These are phyloP conservation scores for Harpalus rubripes DNA, from an alignment of 2,888 invertebrate species.

Conservation along the genomic window DNA sequence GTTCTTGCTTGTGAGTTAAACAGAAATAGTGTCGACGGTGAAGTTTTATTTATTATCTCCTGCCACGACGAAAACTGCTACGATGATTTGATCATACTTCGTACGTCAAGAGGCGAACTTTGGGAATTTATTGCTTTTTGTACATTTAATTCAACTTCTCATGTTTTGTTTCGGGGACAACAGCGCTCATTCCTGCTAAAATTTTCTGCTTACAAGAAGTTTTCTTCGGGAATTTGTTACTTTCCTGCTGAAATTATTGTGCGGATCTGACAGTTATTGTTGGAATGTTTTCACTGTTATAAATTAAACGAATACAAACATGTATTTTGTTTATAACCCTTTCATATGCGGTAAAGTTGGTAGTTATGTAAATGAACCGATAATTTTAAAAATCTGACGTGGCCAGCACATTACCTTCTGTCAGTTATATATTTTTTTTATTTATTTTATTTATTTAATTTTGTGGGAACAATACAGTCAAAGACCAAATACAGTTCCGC, in stretches of 20 bases:
- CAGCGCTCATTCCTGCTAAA: slow-evolving; percentile 7
- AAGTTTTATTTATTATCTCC: slow-evolving; percentile 47
- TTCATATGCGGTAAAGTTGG: neutral
- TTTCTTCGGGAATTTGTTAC: slow-evolving; percentile 12
- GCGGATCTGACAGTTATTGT: neutral
- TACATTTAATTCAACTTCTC: slow-evolving; percentile 30
- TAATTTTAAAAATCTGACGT: no score
- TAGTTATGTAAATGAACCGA: neutral
- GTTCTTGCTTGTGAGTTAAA: slow-evolving; percentile 52
- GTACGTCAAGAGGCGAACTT: slow-evolving; percentile 33
- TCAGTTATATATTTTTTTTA: no score
- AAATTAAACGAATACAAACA: neutral
- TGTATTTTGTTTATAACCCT: neutral
- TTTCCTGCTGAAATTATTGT: neutral
- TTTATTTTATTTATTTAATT: no score
- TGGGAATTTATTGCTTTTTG: slow-evolving; percentile 37
- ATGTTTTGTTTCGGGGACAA: slow-evolving; percentile 17
- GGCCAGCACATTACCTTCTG: no score
- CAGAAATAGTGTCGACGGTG: slow-evolving; percentile 49
- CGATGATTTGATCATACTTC: slow-evolving; percentile 46
- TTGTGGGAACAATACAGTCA: no score
- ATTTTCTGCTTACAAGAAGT: slow-evolving; percentile 21
- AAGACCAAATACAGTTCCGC: no score
- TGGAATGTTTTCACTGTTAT: neutral
- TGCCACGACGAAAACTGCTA: slow-evolving; percentile 28